These are phyloP conservation scores for Oreotrochilus melanogaster DNA, from an alignment of 2,113 vertebrate species.

Conservation along the genomic window DNA sequence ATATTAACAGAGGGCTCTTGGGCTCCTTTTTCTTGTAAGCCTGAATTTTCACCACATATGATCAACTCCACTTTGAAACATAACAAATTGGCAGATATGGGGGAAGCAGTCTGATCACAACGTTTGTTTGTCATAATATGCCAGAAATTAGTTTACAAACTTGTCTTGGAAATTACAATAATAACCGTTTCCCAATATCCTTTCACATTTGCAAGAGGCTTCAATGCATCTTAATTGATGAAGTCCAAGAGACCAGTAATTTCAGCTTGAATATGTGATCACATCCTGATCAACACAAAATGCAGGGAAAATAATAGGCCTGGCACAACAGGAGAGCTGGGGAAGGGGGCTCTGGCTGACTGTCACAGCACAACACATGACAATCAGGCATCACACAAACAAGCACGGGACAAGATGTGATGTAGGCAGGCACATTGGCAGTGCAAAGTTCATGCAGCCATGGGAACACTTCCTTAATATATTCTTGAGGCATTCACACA, in stretches of 20 bases:
- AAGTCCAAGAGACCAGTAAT: slow-evolving; percentile 39
- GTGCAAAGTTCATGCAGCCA: neutral
- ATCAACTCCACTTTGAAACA: neutral
- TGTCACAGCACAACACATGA: neutral
- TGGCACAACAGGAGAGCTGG: neutral
- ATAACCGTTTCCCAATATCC: slow-evolving; percentile 9
- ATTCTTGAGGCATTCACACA: neutral
- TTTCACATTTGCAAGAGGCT: slow-evolving; percentile 37
- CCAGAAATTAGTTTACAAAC: slow-evolving; percentile 68
- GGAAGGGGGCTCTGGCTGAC: neutral
- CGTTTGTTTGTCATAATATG: slow-evolving; percentile 62
- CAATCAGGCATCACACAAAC: neutral
- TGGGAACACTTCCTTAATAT: neutral
- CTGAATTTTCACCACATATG: slow-evolving; percentile 14
- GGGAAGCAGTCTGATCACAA: slow-evolving; percentile 32
- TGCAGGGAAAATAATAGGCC: neutral
- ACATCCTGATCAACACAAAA: neutral
- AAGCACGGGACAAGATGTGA: rapidly evolving
- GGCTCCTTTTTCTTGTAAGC: neutral
- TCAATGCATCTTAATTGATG: slow-evolving; percentile 26
- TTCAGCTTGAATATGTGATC: neutral
- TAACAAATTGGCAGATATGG: slow-evolving; percentile 20
- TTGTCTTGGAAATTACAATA: slow-evolving; percentile 46
- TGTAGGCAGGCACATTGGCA: neutral
- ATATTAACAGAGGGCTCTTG: slow-evolving; percentile 17